Evolutionary conservation across 2,888 invertebrate genomes (phyloP).

Genomic region (Phyllotreta striolata): DNA sequence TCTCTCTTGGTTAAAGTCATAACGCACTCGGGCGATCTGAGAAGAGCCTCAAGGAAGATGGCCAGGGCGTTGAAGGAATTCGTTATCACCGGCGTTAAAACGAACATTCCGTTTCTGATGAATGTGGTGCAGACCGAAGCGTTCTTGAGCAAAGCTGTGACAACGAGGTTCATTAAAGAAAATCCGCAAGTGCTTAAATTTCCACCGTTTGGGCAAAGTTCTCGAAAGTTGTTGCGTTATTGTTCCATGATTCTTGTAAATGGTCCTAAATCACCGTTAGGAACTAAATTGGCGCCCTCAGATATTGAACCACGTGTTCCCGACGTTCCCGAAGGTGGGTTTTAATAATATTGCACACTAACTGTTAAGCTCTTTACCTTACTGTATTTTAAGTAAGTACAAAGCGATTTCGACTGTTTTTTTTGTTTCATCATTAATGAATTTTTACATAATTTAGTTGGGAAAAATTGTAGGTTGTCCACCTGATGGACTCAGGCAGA

Average conservation of each 20-base stretch:
- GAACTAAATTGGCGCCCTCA: constrained; percentile 86
- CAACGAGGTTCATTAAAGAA: constrained; percentile 99
- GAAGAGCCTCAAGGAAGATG: constrained; percentile 95
- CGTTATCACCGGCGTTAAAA: constrained; percentile 97
- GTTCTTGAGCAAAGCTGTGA: constrained; percentile 92
- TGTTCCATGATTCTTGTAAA: constrained; percentile 94
- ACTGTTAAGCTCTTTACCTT: background rate
- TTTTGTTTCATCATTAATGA: constrained; percentile 4
- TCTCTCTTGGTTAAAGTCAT: constrained; percentile 93
- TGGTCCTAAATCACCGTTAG: constrained; percentile 94
- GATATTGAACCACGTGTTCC: constrained; percentile 87
- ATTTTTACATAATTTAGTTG: constrained; percentile 28
- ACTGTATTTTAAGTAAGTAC: too few species aligned
- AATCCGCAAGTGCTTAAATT: constrained; percentile 96
- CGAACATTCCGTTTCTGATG: constrained; percentile 97
- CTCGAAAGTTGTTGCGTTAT: constrained; percentile 93
- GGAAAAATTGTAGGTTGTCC: constrained; percentile 63
- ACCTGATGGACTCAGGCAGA: constrained; percentile 85
- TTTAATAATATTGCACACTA: background rate
- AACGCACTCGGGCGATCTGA: constrained; percentile 89
- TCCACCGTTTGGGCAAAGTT: constrained; percentile 87
- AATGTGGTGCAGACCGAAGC: constrained; percentile 97
- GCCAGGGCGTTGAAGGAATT: constrained; percentile 95
- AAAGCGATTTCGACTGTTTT: background rate
- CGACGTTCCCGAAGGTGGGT: constrained; percentile 73